Evolutionary conservation across 2,797 vertebrate species (phyloP).

Genomic region (Platyrinchus mystaceus): DNA sequence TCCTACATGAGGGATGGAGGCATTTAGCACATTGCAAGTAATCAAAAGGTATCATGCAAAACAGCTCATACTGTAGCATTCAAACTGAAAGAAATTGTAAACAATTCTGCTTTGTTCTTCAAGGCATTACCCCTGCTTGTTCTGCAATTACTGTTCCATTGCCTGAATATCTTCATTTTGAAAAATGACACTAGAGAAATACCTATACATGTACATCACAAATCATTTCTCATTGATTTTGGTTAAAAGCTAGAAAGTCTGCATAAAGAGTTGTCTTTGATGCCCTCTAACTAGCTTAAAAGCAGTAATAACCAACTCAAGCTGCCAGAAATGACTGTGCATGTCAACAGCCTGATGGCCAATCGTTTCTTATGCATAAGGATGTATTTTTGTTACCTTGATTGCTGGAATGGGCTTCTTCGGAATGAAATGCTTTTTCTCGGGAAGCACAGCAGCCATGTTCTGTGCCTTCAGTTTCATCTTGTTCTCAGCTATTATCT

Average conservation of each 20-base stretch:
- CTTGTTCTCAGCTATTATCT: constrained; percentile 80
- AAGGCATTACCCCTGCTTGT: neutral
- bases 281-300: constrained; percentile 55
- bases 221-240: constrained; percentile 1
- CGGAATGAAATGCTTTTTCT: constrained; percentile 67
- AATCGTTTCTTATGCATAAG: constrained; percentile 54
- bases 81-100: neutral
- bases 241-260: constrained; percentile 39
- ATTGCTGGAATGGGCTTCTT: constrained; percentile 78
- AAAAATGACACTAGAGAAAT: constrained; percentile 20
- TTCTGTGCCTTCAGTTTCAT: constrained; percentile 59
- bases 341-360: constrained; percentile 6
- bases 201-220: neutral
- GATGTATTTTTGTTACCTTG: constrained; percentile 78
- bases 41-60: neutral
- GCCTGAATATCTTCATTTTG: neutral
- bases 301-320: constrained; percentile 55
- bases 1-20: neutral
- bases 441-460: neutral
- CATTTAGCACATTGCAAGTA: neutral
- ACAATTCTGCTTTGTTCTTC: neutral
- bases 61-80: neutral
- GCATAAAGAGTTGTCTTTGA: constrained; percentile 46
- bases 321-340: constrained; percentile 31
- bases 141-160: neutral